phyloP scores from a whole-genome alignment of 1,140 invertebrate genomes.

The Drosophila subpulchrella region DNA sequence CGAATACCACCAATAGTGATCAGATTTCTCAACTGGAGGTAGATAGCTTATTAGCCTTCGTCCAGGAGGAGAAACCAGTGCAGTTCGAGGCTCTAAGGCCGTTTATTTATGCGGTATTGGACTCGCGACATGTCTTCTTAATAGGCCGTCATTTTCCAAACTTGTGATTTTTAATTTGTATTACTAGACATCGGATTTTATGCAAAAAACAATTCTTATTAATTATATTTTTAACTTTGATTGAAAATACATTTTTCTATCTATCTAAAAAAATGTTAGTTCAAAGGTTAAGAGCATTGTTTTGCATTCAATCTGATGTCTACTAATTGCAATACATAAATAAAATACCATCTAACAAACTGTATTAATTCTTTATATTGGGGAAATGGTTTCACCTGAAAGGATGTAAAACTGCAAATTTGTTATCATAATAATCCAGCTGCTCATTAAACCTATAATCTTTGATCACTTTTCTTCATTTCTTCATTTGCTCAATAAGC shows the following conservation, averaged over 20 bases:
- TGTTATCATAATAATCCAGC: neutral
- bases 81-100: neutral
- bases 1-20: neutral
- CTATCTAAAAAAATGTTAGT: no score
- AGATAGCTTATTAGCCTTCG: neutral
- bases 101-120: conserved; percentile 16
- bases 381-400: neutral
- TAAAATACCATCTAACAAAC: no score
- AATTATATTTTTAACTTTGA: no score
- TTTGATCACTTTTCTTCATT: neutral
- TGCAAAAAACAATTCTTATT: no score
- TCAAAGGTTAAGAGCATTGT: no score
- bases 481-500: neutral
- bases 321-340: no score
- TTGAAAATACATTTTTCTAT: no score
- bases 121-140: conserved; percentile 8
- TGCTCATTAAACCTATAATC: neutral
- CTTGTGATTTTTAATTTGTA: neutral
- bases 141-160: conserved; percentile 10
- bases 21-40: neutral
- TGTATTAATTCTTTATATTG: no score
- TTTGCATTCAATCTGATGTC: no score
- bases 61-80: neutral
- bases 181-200: no score
- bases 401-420: neutral